Evolutionary conservation across 2,797 vertebrate species (phyloP).

Genomic region (Rhodeus uyekii): DNA sequence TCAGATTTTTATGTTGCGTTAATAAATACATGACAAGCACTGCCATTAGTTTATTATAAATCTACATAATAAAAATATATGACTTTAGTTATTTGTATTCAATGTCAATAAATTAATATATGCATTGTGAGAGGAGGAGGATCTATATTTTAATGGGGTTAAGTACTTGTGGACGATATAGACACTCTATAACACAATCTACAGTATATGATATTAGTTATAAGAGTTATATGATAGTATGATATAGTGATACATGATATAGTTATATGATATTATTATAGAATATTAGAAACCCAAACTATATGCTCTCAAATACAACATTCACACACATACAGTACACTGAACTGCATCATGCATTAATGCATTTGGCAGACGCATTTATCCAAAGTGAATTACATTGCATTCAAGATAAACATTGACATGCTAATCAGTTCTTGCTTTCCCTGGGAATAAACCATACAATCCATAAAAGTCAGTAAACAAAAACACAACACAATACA

Average conservation of each 20-base stretch:
- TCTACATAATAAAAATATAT: neutral
- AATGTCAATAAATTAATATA: neutral
- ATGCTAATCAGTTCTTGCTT: too few relatives aligned
- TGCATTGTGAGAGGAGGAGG: neutral
- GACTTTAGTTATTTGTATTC: neutral
- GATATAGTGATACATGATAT: too few relatives aligned
- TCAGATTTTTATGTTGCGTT: too few relatives aligned
- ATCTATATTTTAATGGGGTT: neutral
- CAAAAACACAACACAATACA: neutral
- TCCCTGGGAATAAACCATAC: neutral
- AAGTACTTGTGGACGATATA: neutral
- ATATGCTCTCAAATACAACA: neutral
- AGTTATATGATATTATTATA: too few relatives aligned
- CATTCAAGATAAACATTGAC: too few relatives aligned
- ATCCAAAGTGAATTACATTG: too few relatives aligned
- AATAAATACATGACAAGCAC: neutral
- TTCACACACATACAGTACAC: neutral
- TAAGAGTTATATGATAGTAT: too few relatives aligned
- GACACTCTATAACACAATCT: neutral
- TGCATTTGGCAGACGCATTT: too few relatives aligned
- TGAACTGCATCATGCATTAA: neutral
- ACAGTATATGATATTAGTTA: too few relatives aligned
- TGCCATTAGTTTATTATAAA: neutral
- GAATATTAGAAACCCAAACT: neutral
- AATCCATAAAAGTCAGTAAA: neutral